These are phyloP conservation scores for Pseudococcus jackbeardsleyi DNA, from an alignment of 2,888 invertebrate genomes.

Conservation along the genomic window DNA sequence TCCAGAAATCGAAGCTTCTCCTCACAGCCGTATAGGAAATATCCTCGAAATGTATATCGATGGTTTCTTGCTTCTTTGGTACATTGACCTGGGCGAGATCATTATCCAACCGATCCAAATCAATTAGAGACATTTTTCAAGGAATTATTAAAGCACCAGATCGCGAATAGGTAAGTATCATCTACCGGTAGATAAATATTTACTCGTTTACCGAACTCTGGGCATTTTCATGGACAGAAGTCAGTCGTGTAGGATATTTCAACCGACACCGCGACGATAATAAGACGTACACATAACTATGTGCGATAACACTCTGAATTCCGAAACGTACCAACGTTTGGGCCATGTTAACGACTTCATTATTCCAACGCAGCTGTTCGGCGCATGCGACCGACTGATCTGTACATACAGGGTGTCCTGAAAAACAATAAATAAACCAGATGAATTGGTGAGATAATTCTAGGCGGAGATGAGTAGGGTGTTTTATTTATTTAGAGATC, in stretches of 20 bases:
- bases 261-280: constrained; percentile 11
- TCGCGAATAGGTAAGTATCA: neutral
- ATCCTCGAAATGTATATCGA: constrained; percentile 56
- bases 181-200: neutral
- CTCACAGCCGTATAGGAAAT: constrained; percentile 36
- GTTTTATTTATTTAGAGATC: no score
- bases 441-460: no score
- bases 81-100: neutral
- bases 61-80: neutral
- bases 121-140: neutral
- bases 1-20: constrained; percentile 25
- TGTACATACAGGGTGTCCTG: constrained; percentile 8
- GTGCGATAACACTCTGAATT: neutral
- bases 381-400: constrained; percentile 13
- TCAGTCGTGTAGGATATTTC: neutral
- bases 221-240: constrained; percentile 5
- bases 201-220: neutral
- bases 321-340: neutral
- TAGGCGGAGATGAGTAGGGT: neutral
- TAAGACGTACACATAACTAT: neutral
- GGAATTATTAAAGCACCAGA: neutral
- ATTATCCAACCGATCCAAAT: neutral
- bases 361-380: constrained; percentile 44
- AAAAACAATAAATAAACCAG: neutral
- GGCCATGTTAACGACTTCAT: constrained; percentile 14